A percentile compares a stretch with the other conserved stretches of the same genome.
These are phyloP conservation scores for Thymallus thymallus DNA, from an alignment of 2,113 vertebrate species.

Conservation along the genomic window DNA sequence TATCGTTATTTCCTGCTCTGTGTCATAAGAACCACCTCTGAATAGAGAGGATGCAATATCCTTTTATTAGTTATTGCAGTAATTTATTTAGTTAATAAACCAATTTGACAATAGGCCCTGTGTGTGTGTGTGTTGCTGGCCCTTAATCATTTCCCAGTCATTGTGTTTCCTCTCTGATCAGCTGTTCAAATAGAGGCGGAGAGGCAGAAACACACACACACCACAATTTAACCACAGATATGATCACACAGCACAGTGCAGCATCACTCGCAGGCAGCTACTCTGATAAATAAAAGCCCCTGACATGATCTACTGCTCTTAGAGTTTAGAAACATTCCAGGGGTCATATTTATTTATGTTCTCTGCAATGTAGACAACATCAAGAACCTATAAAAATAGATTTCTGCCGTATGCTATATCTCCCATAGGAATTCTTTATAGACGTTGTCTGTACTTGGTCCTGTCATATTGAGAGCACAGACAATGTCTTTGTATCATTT, in stretches of 20 bases:
- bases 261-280: constrained; percentile 49
- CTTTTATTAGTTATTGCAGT: background rate
- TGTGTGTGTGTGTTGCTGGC: background rate
- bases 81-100: background rate
- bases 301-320: constrained; percentile 52
- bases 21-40: background rate
- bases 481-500: constrained; percentile 25
- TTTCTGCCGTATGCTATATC: background rate
- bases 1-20: background rate
- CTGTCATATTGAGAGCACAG: background rate
- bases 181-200: background rate
- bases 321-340: constrained; percentile 32
- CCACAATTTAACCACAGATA: constrained; percentile 49
- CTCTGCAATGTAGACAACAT: constrained; percentile 30
- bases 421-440: background rate
- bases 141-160: background rate
- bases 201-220: background rate
- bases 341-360: constrained; percentile 29
- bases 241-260: constrained; percentile 52
- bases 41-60: constrained; percentile 4
- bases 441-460: background rate
- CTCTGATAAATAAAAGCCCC: constrained; percentile 56
- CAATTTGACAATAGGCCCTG: background rate
- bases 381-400: constrained; percentile 34
- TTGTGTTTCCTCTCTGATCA: background rate